Base-by-base conservation (phyloP, 2,113 vertebrate genomes). In the Acanthochromis polyacanthus region DNA sequence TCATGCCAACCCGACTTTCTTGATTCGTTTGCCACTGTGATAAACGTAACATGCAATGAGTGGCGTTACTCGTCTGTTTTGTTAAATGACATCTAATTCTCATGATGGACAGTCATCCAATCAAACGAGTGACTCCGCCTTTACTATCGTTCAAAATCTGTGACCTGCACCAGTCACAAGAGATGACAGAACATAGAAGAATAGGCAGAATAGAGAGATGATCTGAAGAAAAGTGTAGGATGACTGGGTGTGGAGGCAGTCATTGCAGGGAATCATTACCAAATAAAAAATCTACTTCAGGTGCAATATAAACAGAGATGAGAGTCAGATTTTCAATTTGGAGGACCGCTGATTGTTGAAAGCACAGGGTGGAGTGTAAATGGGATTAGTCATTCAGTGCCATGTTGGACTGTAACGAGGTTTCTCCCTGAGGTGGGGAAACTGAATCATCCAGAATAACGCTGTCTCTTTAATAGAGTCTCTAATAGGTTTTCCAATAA, bases 371-470 rank as follows among this genome's bases (percentile, higher is more conserved):
- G 68, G 69, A 74, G 81, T 78, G 69, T 64, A 76, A 82, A 87
- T 82, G 69, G 70, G 86, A 87, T 87, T 78, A 85, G 80, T 86
- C 78, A 75, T 56, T 85, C 71, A 75, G 23, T 48, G 71, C 63
- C 75, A 45, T 25, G 74, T 81, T 69, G 71, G 72, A 75, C 55
- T 46, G 81, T 60, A 36, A 66, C 3, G 61, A 69, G 60, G 28
- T 48, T 58, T 67, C 51, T 68, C 71, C 78, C 80, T 0, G 58
- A 70, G 50, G 81, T 15, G 2, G 52, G 25, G 22, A 56, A 58
- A 70, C 60, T 59, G 79, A 86, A 78, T 79, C 79, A 71, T 84
- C 66, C 76, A 25, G 28, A 75, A 71, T 43, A 71, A 82, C 52
- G 64, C 55, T 46, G 30, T n/a, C 23, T 50, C 55, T 75, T 69